phyloP scores from a whole-genome alignment of 2,797 vertebrate species.

The Crypturellus tataupa region DNA sequence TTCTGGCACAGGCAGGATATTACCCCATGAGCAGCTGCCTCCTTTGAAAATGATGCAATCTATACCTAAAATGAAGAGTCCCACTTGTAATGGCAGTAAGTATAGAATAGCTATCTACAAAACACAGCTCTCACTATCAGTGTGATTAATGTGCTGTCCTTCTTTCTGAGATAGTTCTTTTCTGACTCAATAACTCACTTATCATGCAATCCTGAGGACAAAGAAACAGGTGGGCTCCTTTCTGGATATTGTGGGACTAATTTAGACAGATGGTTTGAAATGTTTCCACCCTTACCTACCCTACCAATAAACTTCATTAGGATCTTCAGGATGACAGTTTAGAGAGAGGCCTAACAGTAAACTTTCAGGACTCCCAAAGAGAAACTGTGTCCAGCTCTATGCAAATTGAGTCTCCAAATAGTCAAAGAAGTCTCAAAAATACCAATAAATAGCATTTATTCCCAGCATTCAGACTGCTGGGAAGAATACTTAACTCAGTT shows the following conservation, averaged over 20 bases:
- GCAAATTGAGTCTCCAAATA: neutral
- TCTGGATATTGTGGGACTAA: neutral
- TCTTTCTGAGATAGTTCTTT: conserved; percentile 17
- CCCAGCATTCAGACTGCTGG: neutral
- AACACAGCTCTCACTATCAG: conserved; percentile 23
- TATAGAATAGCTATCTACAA: neutral
- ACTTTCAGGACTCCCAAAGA: neutral
- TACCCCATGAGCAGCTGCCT: neutral
- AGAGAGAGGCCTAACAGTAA: neutral
- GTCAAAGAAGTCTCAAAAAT: neutral
- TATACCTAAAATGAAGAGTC: neutral
- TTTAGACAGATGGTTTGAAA: neutral
- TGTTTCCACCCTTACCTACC: neutral
- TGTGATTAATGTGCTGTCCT: conserved; percentile 21
- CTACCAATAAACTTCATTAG: neutral
- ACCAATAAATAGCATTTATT: neutral
- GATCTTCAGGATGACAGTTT: neutral
- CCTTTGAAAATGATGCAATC: neutral
- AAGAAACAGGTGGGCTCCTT: neutral
- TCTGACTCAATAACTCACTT: conserved; percentile 23
- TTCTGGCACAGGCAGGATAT: neutral
- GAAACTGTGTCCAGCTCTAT: neutral
- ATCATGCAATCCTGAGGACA: neutral
- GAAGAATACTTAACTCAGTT: neutral
- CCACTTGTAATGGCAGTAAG: neutral